A percentile compares a stretch with the other conserved stretches of the same genome.
Conservation (phyloP, 2,113 vertebrate species). For the Podocnemis expansa region DNA sequence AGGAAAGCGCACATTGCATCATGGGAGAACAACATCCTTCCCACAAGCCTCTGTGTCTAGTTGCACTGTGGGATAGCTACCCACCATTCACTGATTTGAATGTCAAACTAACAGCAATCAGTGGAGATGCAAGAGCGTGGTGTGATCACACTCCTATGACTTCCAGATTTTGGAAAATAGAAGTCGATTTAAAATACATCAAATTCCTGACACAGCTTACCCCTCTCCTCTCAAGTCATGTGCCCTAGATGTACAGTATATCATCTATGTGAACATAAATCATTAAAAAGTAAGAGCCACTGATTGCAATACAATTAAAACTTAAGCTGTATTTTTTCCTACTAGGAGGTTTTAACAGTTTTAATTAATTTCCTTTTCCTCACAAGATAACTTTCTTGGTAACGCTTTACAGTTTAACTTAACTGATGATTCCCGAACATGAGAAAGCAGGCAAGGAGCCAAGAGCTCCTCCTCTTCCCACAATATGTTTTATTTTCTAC, state of each 20-base stretch:
- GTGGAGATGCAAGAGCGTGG: too few species aligned
- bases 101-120: too few species aligned
- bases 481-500: not conserved
- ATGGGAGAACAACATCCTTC: too few species aligned
- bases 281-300: not conserved
- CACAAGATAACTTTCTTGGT: not conserved
- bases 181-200: too few species aligned
- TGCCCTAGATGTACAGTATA: not conserved
- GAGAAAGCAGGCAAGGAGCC: not conserved
- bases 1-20: too few species aligned
- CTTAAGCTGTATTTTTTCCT: not conserved
- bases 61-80: too few species aligned
- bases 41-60: too few species aligned
- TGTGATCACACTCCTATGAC: too few species aligned
- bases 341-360: not conserved
- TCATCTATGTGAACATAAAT: not conserved
- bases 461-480: not conserved
- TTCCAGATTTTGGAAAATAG: too few species aligned
- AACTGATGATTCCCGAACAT: not conserved
- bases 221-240: too few species aligned
- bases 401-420: rapidly evolving
- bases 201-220: too few species aligned
- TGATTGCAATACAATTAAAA: not conserved
- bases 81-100: too few species aligned
- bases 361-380: not conserved